Conservation (phyloP, 1,140 invertebrate genomes). For the Lutraria rhynchaena region DNA sequence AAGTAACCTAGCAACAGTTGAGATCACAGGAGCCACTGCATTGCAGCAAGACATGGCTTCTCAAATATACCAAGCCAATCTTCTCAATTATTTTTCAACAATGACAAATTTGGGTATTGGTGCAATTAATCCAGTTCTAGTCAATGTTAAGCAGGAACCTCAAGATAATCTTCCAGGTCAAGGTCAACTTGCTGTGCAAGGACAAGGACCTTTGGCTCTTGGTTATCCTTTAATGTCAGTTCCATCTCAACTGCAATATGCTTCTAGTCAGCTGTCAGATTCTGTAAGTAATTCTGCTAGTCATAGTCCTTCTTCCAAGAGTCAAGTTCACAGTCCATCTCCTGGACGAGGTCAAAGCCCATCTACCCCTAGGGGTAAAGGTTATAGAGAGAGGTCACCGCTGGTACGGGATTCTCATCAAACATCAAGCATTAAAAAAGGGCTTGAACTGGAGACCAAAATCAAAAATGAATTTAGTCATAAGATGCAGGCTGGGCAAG, state of each 20-base stretch:
- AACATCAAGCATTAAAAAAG: slow-evolving; percentile 26
- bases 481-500: slow-evolving; percentile 37
- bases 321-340: slow-evolving; percentile 16
- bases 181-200: slow-evolving; percentile 24
- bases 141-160: slow-evolving; percentile 68
- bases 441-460: slow-evolving; percentile 44
- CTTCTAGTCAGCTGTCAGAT: slow-evolving; percentile 22
- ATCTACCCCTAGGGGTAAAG: slow-evolving; percentile 32
- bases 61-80: slow-evolving; percentile 55
- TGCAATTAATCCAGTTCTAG: slow-evolving; percentile 59
- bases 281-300: slow-evolving; percentile 8
- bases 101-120: slow-evolving; percentile 45
- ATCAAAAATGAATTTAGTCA: slow-evolving; percentile 42
- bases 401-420: slow-evolving; percentile 9
- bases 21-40: slow-evolving; percentile 6
- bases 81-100: slow-evolving; percentile 43
- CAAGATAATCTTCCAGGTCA: slow-evolving; percentile 34
- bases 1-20: slow-evolving; percentile 20
- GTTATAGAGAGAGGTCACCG: slow-evolving; percentile 51
- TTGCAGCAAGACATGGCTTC: slow-evolving; percentile 50
- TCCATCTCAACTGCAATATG: slow-evolving; percentile 19
- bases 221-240: slow-evolving; percentile 1
- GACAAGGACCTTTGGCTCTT: slow-evolving; percentile 16
- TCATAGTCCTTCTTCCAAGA: not conserved
- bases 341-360: slow-evolving; percentile 18